Percentiles rank a stretch among this genome's conserved stretches.
phyloP scores from a whole-genome alignment of 1,140 invertebrate species.

The Achroia grisella region DNA sequence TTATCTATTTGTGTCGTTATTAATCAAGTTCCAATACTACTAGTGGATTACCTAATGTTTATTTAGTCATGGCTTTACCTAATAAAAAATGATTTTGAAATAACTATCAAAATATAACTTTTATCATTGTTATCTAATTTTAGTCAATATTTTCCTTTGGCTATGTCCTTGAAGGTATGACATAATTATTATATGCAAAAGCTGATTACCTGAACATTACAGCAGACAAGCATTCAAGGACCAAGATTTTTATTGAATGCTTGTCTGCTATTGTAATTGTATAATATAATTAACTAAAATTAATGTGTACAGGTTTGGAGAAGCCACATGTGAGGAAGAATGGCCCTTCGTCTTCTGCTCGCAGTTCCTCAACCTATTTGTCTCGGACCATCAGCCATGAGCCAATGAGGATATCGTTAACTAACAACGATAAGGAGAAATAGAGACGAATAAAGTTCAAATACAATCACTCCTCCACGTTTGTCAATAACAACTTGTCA shows the following conservation, averaged over 20 bases:
- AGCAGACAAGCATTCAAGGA: too few relatives aligned
- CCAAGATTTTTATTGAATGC: too few relatives aligned
- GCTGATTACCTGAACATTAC: too few relatives aligned
- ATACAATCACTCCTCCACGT: too few relatives aligned
- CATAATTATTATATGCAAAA: too few relatives aligned
- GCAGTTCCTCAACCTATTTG: slow-evolving; percentile 60
- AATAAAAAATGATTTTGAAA: slow-evolving; percentile 14
- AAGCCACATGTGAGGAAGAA: slow-evolving; percentile 55
- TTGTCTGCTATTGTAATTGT: too few relatives aligned
- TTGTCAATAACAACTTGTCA: too few relatives aligned
- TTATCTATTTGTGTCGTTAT: slow-evolving; percentile 1
- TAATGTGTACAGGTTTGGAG: slow-evolving; percentile 55
- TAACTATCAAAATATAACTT: slow-evolving; percentile 9
- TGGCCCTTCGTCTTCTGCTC: slow-evolving; percentile 35
- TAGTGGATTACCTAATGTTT: slow-evolving; percentile 3
- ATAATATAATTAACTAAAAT: slow-evolving; percentile 3
- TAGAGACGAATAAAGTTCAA: neutral
- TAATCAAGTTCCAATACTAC: slow-evolving; percentile 33
- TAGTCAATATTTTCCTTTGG: too few relatives aligned
- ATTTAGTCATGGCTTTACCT: slow-evolving; percentile 9
- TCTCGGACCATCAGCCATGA: slow-evolving; percentile 64
- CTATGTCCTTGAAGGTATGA: too few relatives aligned
- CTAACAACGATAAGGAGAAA: slow-evolving; percentile 15
- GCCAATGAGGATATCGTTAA: slow-evolving; percentile 32
- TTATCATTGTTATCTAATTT: too few relatives aligned